Evolutionary conservation across 2,113 vertebrate genomes (phyloP).

Genomic region (Lamprotornis superbus): DNA sequence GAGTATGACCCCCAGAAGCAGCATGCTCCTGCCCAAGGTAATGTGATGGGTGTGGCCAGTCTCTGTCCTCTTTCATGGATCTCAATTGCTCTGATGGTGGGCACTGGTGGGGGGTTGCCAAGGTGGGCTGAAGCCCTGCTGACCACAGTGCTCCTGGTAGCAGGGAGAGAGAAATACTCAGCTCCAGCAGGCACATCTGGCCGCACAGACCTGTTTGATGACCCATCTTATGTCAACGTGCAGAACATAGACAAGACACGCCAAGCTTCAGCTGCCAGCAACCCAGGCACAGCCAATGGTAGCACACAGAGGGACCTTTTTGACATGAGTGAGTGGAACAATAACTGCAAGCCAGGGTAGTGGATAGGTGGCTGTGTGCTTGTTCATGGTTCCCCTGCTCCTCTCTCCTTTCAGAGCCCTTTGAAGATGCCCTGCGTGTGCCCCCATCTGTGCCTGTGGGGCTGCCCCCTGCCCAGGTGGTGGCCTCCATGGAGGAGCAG

Average conservation of each 20-base stretch:
- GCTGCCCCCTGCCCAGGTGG: conserved; percentile 54
- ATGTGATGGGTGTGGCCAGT: fast-evolving
- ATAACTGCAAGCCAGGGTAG: fast-evolving
- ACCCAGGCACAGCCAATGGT: conserved; percentile 78
- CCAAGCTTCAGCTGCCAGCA: not conserved
- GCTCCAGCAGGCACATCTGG: not conserved
- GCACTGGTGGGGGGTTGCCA: fast-evolving
- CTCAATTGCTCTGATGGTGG: fast-evolving
- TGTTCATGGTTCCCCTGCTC: fast-evolving
- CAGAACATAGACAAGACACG: conserved; percentile 86
- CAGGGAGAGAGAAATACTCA: conserved; percentile 37
- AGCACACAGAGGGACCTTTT: conserved; percentile 88
- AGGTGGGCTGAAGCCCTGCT: not conserved
- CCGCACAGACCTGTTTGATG: conserved; percentile 85
- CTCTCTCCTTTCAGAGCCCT: conserved; percentile 80
- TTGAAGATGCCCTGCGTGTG: conserved; percentile 88
- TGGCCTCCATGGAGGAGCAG: conserved; percentile 88
- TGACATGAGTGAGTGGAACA: conserved; percentile 86
- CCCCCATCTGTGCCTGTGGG: not conserved
- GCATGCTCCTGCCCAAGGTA: conserved; percentile 65
- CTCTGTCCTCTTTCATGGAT: fast-evolving
- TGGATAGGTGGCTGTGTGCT: not conserved
- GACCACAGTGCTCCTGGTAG: not conserved
- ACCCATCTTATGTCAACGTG: conserved; percentile 95
- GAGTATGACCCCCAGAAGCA: conserved; percentile 69